A percentile compares a stretch with the other conserved stretches of the same genome.
Evolutionary conservation across 92 coral and sea anemone species (phyloP).

Genomic region (Zoanthus solanderi): DNA sequence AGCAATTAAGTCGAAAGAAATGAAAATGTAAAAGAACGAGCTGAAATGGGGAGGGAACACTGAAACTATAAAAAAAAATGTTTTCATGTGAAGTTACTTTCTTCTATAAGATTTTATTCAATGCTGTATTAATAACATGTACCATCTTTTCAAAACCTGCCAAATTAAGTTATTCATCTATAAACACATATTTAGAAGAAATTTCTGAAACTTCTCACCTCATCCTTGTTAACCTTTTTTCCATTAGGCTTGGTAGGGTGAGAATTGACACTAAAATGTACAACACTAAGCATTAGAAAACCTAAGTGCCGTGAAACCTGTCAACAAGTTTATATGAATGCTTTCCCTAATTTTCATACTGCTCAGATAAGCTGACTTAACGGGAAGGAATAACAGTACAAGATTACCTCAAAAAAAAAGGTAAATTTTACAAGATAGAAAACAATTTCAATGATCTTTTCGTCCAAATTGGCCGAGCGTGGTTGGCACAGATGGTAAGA

Average conservation of each 20-base stretch:
- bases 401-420: no score
- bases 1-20: not conserved
- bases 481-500: no score
- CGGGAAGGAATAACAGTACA: no score
- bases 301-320: not conserved
- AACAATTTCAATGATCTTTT: no score
- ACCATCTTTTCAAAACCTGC: not conserved
- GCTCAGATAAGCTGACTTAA: no score
- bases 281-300: not conserved
- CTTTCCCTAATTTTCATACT: not conserved
- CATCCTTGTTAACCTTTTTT: conserved; percentile 35
- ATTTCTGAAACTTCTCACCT: conserved; percentile 2
- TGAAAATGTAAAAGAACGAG: not conserved
- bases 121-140: not conserved
- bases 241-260: conserved; percentile 24
- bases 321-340: not conserved
- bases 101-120: no score
- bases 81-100: no score
- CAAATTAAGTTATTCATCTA: not conserved
- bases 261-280: not conserved
- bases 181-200: not conserved
- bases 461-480: no score
- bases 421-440: no score
- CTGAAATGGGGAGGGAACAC: no score
- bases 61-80: no score